phyloP scores from a whole-genome alignment of 2,797 vertebrate genomes.

The Megalops cyprinoides region DNA sequence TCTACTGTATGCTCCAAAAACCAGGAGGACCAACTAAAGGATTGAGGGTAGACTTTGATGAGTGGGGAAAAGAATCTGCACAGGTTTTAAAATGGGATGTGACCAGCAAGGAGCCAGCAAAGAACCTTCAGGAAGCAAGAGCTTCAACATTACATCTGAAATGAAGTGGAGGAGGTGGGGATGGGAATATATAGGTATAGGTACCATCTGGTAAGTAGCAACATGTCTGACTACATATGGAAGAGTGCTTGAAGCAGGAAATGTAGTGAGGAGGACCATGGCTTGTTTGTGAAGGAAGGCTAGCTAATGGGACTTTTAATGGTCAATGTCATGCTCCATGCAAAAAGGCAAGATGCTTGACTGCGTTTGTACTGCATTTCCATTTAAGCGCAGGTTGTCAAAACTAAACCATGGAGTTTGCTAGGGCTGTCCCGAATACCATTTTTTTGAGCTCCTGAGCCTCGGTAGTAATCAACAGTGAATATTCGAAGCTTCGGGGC shows the following conservation, averaged over 20 bases:
- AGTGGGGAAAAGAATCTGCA: neutral
- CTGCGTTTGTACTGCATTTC: neutral
- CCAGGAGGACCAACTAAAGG: neutral
- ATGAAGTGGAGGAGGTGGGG: neutral
- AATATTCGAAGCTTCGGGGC: too few species aligned
- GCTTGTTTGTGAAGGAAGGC: neutral
- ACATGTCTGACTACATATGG: too few species aligned
- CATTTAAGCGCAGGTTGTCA: too few species aligned
- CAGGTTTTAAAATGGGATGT: neutral
- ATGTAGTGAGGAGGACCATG: too few species aligned
- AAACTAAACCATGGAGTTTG: too few species aligned
- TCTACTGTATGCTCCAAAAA: too few species aligned
- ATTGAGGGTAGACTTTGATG: neutral
- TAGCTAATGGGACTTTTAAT: neutral
- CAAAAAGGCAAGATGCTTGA: neutral
- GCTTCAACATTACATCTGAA: neutral
- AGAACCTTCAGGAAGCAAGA: neutral
- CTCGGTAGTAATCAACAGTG: too few species aligned
- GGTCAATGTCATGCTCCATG: neutral
- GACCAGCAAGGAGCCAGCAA: neutral
- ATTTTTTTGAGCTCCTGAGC: too few species aligned
- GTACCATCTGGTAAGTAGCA: neutral
- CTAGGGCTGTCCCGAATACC: too few species aligned
- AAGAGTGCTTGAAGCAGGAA: too few species aligned
- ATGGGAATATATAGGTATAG: neutral